Evolutionary conservation across 2,888 invertebrate genomes (phyloP).

Genomic region (Nasonia oneida): DNA sequence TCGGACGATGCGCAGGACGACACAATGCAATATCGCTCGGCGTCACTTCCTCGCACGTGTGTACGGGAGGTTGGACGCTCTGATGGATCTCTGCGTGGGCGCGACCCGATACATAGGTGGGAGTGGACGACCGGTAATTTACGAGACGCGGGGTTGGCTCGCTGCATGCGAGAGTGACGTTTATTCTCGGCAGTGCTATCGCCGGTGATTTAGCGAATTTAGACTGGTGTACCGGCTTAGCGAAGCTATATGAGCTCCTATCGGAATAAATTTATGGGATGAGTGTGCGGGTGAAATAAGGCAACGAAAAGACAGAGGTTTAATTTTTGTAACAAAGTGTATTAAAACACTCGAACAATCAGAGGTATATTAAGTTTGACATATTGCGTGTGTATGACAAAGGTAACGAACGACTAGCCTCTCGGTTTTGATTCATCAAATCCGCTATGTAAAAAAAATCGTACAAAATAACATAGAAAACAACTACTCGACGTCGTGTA

Average conservation of each 20-base stretch:
- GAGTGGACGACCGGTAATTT: slow-evolving; percentile 4
- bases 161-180: background rate
- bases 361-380: slow-evolving; percentile 58
- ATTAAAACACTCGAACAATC: slow-evolving; percentile 56
- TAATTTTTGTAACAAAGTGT: slow-evolving; percentile 60
- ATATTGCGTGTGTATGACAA: slow-evolving; percentile 29
- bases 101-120: background rate
- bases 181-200: background rate
- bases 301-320: background rate
- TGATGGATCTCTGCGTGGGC: slow-evolving; percentile 12
- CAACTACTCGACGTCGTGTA: slow-evolving; percentile 4
- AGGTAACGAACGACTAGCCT: slow-evolving; percentile 62
- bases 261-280: background rate
- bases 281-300: background rate
- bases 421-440: slow-evolving; percentile 58
- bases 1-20: background rate
- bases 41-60: background rate
- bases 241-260: background rate
- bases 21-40: background rate
- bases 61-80: background rate
- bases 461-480: slow-evolving; percentile 5
- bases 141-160: background rate
- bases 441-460: slow-evolving; percentile 44
- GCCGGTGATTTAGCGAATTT: background rate
- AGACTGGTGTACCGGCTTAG: no score